phyloP scores from a whole-genome alignment of 1,140 invertebrate species.

The Leptestheria dahalacensis region DNA sequence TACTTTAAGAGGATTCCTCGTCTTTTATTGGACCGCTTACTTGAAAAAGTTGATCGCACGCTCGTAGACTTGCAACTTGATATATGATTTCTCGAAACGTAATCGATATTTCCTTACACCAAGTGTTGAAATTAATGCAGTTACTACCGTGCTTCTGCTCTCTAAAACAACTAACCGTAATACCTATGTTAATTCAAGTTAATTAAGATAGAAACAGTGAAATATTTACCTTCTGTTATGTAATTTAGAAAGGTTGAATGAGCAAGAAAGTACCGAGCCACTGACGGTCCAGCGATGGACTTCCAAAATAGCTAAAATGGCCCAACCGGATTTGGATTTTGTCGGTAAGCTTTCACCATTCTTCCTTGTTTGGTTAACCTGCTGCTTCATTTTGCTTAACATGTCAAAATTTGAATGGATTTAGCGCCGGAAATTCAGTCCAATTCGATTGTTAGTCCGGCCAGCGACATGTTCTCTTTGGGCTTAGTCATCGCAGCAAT shows the following conservation, averaged over 20 bases:
- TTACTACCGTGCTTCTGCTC: too few species aligned
- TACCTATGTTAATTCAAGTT: too few species aligned
- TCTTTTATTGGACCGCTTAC: too few species aligned
- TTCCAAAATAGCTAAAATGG: constrained; percentile 72
- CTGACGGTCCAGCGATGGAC: constrained; percentile 69
- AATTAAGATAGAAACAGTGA: constrained; percentile 1
- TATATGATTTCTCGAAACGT: too few species aligned
- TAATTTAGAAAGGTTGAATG: constrained; percentile 50
- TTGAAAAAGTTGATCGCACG: too few species aligned
- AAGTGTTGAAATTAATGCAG: too few species aligned
- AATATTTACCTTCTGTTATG: constrained; percentile 20
- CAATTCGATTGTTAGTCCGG: constrained; percentile 59
- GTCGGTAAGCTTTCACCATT: constrained; percentile 45
- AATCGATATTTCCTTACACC: too few species aligned
- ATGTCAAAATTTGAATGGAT: constrained; percentile 15
- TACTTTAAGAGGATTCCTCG: too few species aligned
- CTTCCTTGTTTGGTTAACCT: constrained; percentile 22
- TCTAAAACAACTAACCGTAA: too few species aligned
- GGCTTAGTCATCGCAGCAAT: constrained; percentile 83
- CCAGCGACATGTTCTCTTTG: constrained; percentile 89
- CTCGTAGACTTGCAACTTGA: too few species aligned
- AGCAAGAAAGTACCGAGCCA: constrained; percentile 48
- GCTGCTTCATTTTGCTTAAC: constrained; percentile 22
- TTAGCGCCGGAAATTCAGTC: constrained; percentile 77
- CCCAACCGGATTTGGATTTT: constrained; percentile 83